Percentiles rank a stretch among this genome's conserved stretches.
phyloP scores from a whole-genome alignment of 2,113 vertebrate genomes.

The Nematolebias whitei region DNA sequence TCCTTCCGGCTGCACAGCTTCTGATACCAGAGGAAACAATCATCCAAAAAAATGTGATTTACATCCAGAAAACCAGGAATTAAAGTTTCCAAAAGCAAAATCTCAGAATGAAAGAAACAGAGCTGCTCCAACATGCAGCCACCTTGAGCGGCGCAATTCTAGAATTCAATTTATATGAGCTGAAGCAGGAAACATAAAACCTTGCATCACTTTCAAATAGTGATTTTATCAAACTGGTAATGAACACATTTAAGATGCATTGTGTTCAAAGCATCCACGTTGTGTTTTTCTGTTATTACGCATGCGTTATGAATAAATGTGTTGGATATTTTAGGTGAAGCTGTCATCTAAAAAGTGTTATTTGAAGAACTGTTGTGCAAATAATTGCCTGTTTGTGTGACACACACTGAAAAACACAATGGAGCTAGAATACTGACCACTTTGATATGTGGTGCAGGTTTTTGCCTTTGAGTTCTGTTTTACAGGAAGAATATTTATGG shows the following conservation, averaged over 20 bases:
- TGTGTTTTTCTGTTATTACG: conserved; percentile 7
- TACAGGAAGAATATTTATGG: conserved; percentile 31
- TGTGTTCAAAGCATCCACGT: conserved; percentile 1
- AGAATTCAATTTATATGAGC: too few species aligned
- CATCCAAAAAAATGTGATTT: too few species aligned
- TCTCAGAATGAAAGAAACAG: too few species aligned
- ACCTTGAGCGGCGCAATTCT: too few species aligned
- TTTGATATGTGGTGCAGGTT: conserved; percentile 19
- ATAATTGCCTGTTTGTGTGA: conserved; percentile 7
- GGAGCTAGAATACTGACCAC: conserved; percentile 16
- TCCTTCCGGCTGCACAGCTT: too few species aligned
- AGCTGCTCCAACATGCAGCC: too few species aligned
- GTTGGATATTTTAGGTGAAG: conserved; percentile 18
- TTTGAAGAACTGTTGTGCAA: conserved; percentile 17
- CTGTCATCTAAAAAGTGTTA: conserved; percentile 12
- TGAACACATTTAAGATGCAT: conserved; percentile 14
- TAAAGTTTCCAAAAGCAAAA: too few species aligned
- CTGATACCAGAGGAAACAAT: too few species aligned
- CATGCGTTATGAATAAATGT: conserved; percentile 39
- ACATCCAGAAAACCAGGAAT: too few species aligned
- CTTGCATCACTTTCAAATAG: conserved; percentile 22
- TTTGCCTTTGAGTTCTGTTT: conserved; percentile 46
- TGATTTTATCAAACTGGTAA: conserved; percentile 17
- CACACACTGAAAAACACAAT: conserved; percentile 17
- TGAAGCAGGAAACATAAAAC: neutral